phyloP scores from a whole-genome alignment of 2,888 invertebrate species.

The Eumacrocentrus americanus region DNA sequence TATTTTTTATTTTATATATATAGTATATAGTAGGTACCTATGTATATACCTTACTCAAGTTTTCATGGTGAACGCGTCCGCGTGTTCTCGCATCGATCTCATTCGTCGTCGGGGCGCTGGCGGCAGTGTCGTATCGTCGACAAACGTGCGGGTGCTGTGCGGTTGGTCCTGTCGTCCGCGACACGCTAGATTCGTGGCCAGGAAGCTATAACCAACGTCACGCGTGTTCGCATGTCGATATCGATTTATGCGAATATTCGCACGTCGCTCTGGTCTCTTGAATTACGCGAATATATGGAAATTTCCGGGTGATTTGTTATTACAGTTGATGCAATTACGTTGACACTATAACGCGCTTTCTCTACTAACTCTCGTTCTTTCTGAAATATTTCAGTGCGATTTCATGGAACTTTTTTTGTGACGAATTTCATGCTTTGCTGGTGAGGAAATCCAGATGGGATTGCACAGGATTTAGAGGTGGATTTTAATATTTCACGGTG shows the following conservation, averaged over 20 bases:
- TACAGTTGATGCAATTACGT: conserved; percentile 6
- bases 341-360: too few species aligned
- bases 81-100: background rate
- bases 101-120: background rate
- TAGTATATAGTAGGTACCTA: background rate
- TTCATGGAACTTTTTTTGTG: too few species aligned
- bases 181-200: conserved; percentile 39
- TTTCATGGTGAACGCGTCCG: background rate
- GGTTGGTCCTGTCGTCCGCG: conserved; percentile 35
- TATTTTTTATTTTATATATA: background rate
- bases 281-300: background rate
- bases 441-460: too few species aligned
- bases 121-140: conserved; percentile 15
- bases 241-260: background rate
- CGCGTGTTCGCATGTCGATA: conserved; percentile 2
- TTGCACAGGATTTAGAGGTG: background rate
- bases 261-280: conserved; percentile 3
- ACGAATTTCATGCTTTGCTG: too few species aligned
- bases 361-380: too few species aligned
- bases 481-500: conserved; percentile 1
- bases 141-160: conserved; percentile 25
- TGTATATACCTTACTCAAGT: background rate
- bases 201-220: conserved; percentile 39
- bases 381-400: background rate
- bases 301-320: conserved; percentile 10